Base-by-base conservation (phyloP, 2,797 vertebrate species). In the Muscicapa comitata region DNA sequence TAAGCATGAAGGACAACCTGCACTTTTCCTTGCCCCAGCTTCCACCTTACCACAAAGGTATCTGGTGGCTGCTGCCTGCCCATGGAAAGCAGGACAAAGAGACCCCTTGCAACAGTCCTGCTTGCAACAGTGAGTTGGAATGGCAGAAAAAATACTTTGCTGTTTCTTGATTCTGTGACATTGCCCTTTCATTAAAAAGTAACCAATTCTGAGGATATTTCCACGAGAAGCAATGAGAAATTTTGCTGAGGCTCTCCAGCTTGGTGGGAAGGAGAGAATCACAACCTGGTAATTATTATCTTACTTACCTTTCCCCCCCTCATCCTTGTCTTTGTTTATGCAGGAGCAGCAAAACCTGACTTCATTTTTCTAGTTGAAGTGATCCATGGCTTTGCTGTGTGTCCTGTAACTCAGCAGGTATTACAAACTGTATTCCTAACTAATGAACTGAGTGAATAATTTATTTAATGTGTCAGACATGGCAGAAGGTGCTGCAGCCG, bases 381-480 rank as follows among this genome's bases (percentile, higher is more conserved):
- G 81, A 78, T 88, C 55, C 35, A 37, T 74, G 81, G 65, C 81
- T 86, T 89, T 91, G 45, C 88, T 48, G 92, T 1, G 0, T 88
- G 65, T 90, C 66, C 93, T 90, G 76, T 88, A 83, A 68, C 81
- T 87, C 18, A 0, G 65, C 75, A 91, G 94, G 93, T 94, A 94
- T 93, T 94, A 75, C 94, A 85, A 93, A 91, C 75, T 58, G 26
- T 74, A 82, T 91, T 96, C 94, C 79, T 71, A 94, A 33, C 70
- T 96, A 94, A 94, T 84, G 91, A 97, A 94, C 65, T 57, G 74
- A 72, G 81, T n/a, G 93, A 93, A 90, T 96, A 91, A 96, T 96
- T 96, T 91, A 93, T 93, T 95, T 90, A 91, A 96, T 50, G 83
- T 95, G 92, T 95, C 96, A 96, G 92, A 96, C 92, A 20, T 77